Evolutionary conservation across 92 coral and sea anemone genomes (phyloP), one percentile per base, ranked within the genome.

Genomic region (Plumapathes pennacea): DNA sequence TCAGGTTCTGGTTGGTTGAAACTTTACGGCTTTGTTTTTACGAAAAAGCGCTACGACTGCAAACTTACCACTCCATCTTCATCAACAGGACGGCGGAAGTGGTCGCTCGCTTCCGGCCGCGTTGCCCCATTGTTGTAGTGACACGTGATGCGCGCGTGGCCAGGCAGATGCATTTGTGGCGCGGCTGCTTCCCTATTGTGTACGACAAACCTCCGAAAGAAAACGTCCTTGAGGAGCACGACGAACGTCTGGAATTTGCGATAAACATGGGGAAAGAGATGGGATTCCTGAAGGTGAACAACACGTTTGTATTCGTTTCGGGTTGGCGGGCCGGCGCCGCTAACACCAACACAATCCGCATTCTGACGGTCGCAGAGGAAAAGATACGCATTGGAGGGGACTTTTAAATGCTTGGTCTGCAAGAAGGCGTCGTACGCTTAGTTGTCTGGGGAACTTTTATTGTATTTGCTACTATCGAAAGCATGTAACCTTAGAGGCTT

Each of bases 271-370:
- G 97, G 24, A 73, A 85, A 53, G 60, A 81, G 52, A 91, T 91
- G 97, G 97, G 97, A 18, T 91, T 91, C 75, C 64, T 91, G 4
- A 91, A 75, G 41, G 60, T 71, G 12, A 96, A 92, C 37, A 85
- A 77, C 39, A 25, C 78, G 5, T 81, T 91, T 31, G 97, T 94
- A 33, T 78, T 94, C 47, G 96, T 94, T 30, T 94, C 99, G 30
- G 99, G 99, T 2, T 94, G 99, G 99, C 77, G 60, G 57, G 76
- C 90, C n/a, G 99, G 99, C 0, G 90, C 99, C 0, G 85, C 90
- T 10, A 89, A 94, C 46, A 94, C 99, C 27, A 94, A 94, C 71
- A 94, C 99, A 4, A 89, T 94, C 28, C 90, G 99, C 20, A 88
- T 94, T 21, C 90, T 94, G 3, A 70, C 83, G 6, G 85, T 89